A percentile compares a stretch with the other conserved stretches of the same genome.
phyloP scores from a whole-genome alignment of 2,797 vertebrate species.

The Rhynchonycteris naso region DNA sequence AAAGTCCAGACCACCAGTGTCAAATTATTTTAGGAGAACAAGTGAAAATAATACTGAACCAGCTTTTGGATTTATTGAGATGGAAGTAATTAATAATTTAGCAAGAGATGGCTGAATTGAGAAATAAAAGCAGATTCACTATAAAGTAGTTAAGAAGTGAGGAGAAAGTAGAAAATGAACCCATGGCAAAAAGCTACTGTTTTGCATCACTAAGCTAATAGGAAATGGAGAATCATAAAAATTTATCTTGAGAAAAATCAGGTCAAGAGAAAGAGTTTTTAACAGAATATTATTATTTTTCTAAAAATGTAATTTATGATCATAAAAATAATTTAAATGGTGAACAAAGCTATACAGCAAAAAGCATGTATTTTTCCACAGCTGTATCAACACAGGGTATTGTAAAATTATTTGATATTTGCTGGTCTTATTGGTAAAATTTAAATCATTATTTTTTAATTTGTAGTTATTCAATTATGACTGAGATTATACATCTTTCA shows the following conservation, averaged over 20 bases:
- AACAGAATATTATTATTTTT: not conserved
- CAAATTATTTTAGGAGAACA: not conserved
- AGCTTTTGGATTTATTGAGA: not conserved
- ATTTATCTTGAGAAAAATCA: not conserved
- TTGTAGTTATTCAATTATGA: not conserved
- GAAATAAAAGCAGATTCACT: not conserved
- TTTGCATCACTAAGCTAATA: not conserved
- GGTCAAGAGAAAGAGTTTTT: not conserved
- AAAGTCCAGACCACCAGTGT: not conserved
- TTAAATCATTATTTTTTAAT: not conserved
- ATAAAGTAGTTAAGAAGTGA: not conserved
- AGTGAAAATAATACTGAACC: not conserved
- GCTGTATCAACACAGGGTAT: not conserved
- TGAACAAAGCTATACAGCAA: not conserved
- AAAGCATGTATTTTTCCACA: not conserved
- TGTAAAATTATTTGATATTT: constrained; percentile 11
- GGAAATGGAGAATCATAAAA: not conserved
- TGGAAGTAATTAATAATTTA: not conserved
- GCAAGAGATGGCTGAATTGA: not conserved
- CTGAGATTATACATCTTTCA: not conserved
- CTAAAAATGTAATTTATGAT: not conserved
- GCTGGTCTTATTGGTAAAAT: not conserved
- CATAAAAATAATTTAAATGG: not conserved
- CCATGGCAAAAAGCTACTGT: not conserved
- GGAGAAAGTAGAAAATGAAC: not conserved